phyloP scores from a whole-genome alignment of 30 jellyfish, hydroid and myxozoan genomes.

The Mastigias papua region DNA sequence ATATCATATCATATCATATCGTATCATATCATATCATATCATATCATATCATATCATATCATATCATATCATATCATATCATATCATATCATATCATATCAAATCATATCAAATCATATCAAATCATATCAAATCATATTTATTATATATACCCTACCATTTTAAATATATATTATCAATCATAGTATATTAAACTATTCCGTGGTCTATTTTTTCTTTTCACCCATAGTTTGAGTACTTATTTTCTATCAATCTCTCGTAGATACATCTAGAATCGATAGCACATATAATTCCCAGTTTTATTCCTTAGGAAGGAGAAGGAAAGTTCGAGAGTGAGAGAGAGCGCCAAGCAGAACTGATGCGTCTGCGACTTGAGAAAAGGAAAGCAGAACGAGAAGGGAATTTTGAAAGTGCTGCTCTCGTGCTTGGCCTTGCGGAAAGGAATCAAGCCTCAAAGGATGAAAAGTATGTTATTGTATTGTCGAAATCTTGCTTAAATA shows the following conservation, averaged over 20 bases:
- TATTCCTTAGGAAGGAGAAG: conserved; percentile 76
- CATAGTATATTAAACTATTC: too few relatives aligned
- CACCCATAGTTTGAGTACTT: too few relatives aligned
- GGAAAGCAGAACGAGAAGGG: conserved; percentile 87
- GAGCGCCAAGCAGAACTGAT: conserved; percentile 92
- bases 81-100: too few relatives aligned
- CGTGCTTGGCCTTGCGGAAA: conserved; percentile 93
- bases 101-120: too few relatives aligned
- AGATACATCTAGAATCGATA: not conserved
- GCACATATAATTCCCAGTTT: too few relatives aligned
- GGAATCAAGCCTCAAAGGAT: conserved; percentile 82
- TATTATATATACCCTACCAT: too few relatives aligned
- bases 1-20: conserved; percentile 10
- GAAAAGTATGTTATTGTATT: conserved; percentile 64
- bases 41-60: not conserved
- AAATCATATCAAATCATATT: too few relatives aligned
- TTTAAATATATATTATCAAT: too few relatives aligned
- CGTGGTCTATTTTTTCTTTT: too few relatives aligned
- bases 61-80: too few relatives aligned
- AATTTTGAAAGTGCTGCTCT: conserved; percentile 93
- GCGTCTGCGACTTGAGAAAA: conserved; percentile 79
- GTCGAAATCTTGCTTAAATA: not conserved
- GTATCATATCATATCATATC: not conserved
- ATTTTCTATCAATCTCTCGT: not conserved
- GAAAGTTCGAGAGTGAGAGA: conserved; percentile 72